Conservation (phyloP, 2,113 vertebrate species). For the Mesembrinibis cayennensis region DNA sequence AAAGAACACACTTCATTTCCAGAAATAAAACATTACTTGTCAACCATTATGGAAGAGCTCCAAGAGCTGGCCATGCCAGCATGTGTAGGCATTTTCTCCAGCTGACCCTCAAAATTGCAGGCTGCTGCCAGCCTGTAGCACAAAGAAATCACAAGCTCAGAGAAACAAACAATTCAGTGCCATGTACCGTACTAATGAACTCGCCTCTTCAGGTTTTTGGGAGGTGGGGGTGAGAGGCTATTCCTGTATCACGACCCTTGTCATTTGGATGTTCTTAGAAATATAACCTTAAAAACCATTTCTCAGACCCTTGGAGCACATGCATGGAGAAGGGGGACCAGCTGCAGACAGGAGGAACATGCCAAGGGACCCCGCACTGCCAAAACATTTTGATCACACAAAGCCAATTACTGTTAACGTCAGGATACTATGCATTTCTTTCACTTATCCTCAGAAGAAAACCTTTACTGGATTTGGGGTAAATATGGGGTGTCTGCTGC, state of each 20-base stretch:
- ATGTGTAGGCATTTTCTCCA: background rate
- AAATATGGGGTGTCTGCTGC: background rate
- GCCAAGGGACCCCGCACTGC: accelerated
- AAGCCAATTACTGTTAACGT: background rate
- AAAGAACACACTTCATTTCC: background rate
- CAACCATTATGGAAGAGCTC: background rate
- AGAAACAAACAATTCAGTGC: background rate
- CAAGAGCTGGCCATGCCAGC: background rate
- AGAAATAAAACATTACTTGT: constrained; percentile 52
- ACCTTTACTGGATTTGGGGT: background rate
- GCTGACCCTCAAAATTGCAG: background rate
- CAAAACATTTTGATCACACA: background rate
- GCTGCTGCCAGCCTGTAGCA: background rate
- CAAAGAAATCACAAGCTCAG: background rate
- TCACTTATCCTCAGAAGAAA: background rate
- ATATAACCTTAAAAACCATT: background rate
- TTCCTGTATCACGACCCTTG: background rate
- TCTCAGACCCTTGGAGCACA: background rate
- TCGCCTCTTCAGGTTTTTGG: background rate
- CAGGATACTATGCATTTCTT: too few species aligned
- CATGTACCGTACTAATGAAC: accelerated
- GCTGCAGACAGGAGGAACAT: background rate
- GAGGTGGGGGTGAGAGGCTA: background rate
- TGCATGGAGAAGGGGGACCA: accelerated
- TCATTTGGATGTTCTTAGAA: background rate